phyloP scores from a whole-genome alignment of 1,140 invertebrate species.

The Nomia melanderi region DNA sequence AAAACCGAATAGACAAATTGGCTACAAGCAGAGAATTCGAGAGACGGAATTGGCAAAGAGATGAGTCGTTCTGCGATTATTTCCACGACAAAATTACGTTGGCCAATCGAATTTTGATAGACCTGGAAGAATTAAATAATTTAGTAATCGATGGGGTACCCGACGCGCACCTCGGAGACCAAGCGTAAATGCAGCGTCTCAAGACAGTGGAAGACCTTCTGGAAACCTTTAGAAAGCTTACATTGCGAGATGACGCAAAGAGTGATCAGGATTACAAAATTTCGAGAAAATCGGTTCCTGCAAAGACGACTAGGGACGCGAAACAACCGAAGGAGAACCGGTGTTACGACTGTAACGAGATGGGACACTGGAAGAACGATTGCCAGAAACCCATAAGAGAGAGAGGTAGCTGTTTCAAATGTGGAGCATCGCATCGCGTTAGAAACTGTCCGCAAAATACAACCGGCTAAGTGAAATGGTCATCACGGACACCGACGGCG shows the following conservation, averaged over 20 bases:
- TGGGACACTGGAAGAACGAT: conserved; percentile 11
- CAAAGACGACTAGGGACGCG: neutral
- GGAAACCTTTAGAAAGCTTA: neutral
- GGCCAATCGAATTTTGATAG: neutral
- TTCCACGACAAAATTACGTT: conserved; percentile 6
- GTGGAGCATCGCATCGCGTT: neutral
- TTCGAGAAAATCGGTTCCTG: neutral
- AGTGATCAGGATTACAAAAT: neutral
- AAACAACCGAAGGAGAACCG: neutral
- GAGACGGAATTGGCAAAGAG: neutral
- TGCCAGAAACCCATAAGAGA: conserved; percentile 27
- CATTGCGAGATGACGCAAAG: too few species aligned
- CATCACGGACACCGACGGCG: too few species aligned
- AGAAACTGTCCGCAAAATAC: neutral
- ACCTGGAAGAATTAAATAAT: neutral
- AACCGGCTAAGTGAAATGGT: neutral
- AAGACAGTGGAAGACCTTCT: neutral
- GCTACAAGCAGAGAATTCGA: too few species aligned
- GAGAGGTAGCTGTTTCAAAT: conserved; percentile 1
- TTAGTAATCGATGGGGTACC: neutral
- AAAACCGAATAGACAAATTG: neutral
- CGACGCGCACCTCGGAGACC: neutral
- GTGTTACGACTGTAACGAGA: conserved; percentile 44
- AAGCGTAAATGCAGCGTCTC: neutral
- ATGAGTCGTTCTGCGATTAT: conserved; percentile 2